These are phyloP conservation scores for Sorex maritimensis DNA, from an alignment of 2,797 vertebrate species.

Conservation along the genomic window DNA sequence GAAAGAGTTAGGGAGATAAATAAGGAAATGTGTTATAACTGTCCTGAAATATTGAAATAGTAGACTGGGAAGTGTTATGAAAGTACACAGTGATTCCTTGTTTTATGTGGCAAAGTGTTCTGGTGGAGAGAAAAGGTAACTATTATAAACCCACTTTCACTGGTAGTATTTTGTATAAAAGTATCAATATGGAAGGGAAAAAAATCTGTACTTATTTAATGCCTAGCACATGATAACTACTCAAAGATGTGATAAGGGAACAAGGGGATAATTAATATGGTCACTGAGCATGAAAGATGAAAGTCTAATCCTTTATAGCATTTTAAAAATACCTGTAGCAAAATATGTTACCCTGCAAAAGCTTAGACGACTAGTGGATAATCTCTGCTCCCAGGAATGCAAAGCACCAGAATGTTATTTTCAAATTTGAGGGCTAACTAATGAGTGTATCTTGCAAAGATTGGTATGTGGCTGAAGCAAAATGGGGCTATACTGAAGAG, in stretches of 20 bases:
- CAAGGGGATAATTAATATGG: background rate
- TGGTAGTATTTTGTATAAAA: conserved; percentile 1
- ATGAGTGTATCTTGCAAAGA: background rate
- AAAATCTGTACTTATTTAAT: background rate
- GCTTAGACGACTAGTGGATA: background rate
- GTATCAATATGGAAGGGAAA: background rate
- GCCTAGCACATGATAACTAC: background rate
- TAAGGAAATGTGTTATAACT: conserved; percentile 78
- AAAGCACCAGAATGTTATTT: background rate
- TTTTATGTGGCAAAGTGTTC: conserved; percentile 55
- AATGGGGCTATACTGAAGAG: background rate
- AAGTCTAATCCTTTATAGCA: background rate
- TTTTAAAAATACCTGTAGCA: background rate
- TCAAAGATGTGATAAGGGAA: background rate
- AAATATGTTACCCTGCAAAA: background rate
- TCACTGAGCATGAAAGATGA: background rate
- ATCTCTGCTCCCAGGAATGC: background rate
- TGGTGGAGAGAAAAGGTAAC: conserved; percentile 18
- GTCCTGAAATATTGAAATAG: conserved; percentile 80
- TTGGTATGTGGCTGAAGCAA: background rate
- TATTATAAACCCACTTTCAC: conserved; percentile 42
- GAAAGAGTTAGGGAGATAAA: conserved; percentile 81
- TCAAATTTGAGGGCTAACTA: background rate
- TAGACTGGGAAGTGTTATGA: conserved; percentile 64
- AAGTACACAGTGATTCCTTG: conserved; percentile 77